Conservation (phyloP, 1,140 invertebrate genomes). For the Bombus pyrosoma region DNA sequence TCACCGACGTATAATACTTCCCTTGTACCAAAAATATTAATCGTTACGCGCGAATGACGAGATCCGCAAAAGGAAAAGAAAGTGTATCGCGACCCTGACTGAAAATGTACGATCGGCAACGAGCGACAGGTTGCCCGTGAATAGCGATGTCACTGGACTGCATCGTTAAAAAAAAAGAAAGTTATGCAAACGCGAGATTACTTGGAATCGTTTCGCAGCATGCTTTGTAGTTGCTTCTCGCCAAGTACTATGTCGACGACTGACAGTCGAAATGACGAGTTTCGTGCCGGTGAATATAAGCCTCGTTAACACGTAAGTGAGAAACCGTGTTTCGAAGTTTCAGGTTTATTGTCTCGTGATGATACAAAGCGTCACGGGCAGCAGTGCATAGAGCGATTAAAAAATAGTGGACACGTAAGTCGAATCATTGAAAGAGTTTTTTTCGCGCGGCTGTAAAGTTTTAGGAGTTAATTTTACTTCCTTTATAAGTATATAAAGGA, state of each 20-base stretch:
- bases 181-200: conserved; percentile 21
- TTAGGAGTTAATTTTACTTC: background rate
- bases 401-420: background rate
- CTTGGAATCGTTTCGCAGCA: background rate
- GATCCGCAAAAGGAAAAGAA: conserved; percentile 1
- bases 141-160: conserved; percentile 20
- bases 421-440: background rate
- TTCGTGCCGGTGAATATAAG: background rate
- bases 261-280: background rate
- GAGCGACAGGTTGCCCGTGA: background rate
- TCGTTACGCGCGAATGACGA: background rate
- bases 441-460: background rate
- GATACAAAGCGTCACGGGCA: background rate
- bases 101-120: background rate
- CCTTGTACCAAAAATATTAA: background rate
- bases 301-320: conserved; percentile 1
- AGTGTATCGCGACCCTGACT: background rate
- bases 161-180: conserved; percentile 36
- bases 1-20: background rate
- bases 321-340: background rate
- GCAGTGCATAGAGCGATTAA: background rate
- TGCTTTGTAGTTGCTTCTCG: background rate
- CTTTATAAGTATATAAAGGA: background rate
- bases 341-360: conserved; percentile 6
- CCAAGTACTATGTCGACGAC: background rate